phyloP scores from a whole-genome alignment of 2,113 vertebrate genomes.

The Syngnathoides biaculeatus region DNA sequence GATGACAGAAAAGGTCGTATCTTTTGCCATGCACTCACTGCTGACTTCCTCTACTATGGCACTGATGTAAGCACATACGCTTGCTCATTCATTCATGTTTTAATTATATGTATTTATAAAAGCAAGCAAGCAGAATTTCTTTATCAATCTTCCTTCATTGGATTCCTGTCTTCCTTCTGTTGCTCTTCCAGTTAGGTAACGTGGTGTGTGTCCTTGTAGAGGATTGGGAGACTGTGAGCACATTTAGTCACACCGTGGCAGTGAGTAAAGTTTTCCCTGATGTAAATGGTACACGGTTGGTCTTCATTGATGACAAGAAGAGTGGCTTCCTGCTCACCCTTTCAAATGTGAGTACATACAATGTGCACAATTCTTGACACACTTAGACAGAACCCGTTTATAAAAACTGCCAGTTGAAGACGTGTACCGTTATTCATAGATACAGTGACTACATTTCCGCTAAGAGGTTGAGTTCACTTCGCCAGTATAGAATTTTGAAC shows the following conservation, averaged over 20 bases:
- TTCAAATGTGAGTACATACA: slow-evolving; percentile 69
- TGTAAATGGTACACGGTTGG: slow-evolving; percentile 82
- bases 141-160: background rate
- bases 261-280: slow-evolving; percentile 93
- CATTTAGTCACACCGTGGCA: slow-evolving; percentile 84
- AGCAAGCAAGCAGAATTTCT: background rate
- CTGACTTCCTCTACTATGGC: slow-evolving; percentile 93
- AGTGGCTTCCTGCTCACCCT: slow-evolving; percentile 90
- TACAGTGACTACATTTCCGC: background rate
- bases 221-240: slow-evolving; percentile 89
- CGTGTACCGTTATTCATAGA: background rate
- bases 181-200: slow-evolving; percentile 75
- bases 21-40: slow-evolving; percentile 86
- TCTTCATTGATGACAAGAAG: slow-evolving; percentile 93
- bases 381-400: background rate
- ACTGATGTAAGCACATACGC: slow-evolving; percentile 81
- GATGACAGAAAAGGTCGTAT: slow-evolving; percentile 84
- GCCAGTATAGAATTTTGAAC: too few relatives aligned
- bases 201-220: slow-evolving; percentile 89
- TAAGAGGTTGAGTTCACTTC: background rate
- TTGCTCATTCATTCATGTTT: background rate
- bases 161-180: background rate
- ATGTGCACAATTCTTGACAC: background rate
- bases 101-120: background rate
- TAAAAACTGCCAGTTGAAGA: background rate